Conservation (phyloP, 2,888 invertebrate genomes). For the Zeuzera pyrina region DNA sequence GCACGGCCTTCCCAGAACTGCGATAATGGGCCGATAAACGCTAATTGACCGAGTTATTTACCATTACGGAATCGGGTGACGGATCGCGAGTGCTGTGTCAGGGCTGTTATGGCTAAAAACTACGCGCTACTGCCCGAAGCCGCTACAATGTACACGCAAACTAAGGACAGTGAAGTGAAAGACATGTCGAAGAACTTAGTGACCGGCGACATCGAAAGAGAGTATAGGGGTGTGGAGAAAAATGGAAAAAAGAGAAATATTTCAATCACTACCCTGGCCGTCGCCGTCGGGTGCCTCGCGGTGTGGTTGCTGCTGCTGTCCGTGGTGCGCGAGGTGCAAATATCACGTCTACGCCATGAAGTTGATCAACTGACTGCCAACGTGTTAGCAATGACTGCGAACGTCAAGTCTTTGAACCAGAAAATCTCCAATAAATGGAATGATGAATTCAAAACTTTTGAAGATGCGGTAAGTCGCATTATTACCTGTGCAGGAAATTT, state of each 20-base stretch:
- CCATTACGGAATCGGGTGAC: constrained; percentile 24
- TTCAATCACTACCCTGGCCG: constrained; percentile 19
- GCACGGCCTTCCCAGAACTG: constrained; percentile 34
- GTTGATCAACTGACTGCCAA: constrained; percentile 52
- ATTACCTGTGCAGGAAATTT: too few species aligned
- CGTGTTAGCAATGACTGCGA: constrained; percentile 47
- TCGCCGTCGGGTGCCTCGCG: constrained; percentile 29
- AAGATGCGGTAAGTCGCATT: constrained; percentile 52
- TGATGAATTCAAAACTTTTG: constrained; percentile 47
- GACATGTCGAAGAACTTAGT: constrained; percentile 61
- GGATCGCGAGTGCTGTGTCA: constrained; percentile 40
- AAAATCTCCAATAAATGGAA: constrained; percentile 47
- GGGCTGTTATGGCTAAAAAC: constrained; percentile 51
- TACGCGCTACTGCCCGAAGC: constrained; percentile 50
- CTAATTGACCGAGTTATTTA: constrained; percentile 28
- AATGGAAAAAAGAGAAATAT: constrained; percentile 23
- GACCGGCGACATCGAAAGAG: constrained; percentile 58
- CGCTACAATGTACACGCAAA: constrained; percentile 49
- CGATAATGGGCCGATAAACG: constrained; percentile 50
- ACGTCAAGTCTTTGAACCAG: constrained; percentile 45
- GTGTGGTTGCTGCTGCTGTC: constrained; percentile 47
- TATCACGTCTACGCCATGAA: constrained; percentile 41
- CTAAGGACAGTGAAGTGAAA: constrained; percentile 45
- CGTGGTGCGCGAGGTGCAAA: constrained; percentile 47
- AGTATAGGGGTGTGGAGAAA: constrained; percentile 41